phyloP scores from a whole-genome alignment of 2,888 invertebrate species.

The Meganola albula region DNA sequence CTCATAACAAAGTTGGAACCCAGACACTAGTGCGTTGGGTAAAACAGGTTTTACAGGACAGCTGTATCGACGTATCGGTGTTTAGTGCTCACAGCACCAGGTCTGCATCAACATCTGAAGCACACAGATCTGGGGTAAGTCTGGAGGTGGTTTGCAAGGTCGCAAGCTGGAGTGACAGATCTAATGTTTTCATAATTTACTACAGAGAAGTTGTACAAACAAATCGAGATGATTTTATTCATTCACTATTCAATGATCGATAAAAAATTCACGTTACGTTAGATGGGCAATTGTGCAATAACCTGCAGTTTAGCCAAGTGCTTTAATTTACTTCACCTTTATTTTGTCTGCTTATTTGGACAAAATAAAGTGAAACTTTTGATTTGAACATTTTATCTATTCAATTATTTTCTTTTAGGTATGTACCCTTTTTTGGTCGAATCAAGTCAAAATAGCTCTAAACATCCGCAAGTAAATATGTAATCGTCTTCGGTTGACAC shows the following conservation, averaged over 20 bases:
- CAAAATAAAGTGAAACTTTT: neutral
- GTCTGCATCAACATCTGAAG: conserved; percentile 4
- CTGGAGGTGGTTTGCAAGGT: conserved; percentile 4
- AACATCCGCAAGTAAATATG: conserved; percentile 14
- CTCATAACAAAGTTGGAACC: conserved; percentile 3
- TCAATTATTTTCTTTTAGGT: no score
- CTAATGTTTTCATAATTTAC: conserved; percentile 5
- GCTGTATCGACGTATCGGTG: conserved; percentile 2
- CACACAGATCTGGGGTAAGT: conserved; percentile 1
- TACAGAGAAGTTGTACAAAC: neutral
- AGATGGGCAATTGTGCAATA: neutral
- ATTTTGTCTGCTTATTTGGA: neutral
- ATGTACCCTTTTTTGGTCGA: no score
- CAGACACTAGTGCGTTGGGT: conserved; percentile 6
- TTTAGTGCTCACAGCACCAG: conserved; percentile 4
- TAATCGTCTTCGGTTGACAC: conserved; percentile 9
- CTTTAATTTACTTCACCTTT: neutral
- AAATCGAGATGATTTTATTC: neutral
- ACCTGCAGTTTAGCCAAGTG: neutral
- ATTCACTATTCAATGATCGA: neutral
- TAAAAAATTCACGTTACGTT: neutral
- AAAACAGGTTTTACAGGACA: neutral
- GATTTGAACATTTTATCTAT: neutral
- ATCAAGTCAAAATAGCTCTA: no score
- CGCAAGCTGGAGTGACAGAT: conserved; percentile 3